phyloP scores from a whole-genome alignment of 2,797 vertebrate species.

The Enteromius unitaeniatus region DNA sequence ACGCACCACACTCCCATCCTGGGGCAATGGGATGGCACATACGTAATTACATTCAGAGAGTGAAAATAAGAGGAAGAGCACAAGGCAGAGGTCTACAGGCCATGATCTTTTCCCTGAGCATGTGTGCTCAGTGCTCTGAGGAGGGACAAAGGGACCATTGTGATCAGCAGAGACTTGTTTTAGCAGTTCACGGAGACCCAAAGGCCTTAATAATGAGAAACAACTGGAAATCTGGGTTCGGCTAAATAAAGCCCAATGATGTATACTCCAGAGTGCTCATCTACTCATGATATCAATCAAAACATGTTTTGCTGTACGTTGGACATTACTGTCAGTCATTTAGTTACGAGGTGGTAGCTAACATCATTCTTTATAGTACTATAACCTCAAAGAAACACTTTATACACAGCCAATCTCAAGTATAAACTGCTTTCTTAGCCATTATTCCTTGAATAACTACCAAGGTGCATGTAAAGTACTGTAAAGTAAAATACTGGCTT shows the following conservation, averaged over 20 bases:
- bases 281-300: background rate
- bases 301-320: constrained; percentile 29
- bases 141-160: background rate
- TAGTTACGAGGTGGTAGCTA: too few relatives aligned
- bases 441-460: too few relatives aligned
- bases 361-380: too few relatives aligned
- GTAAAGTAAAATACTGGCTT: too few relatives aligned
- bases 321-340: background rate
- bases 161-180: constrained; percentile 27
- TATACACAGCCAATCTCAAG: too few relatives aligned
- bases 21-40: constrained; percentile 64
- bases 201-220: constrained; percentile 47
- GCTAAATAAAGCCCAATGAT: constrained; percentile 47
- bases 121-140: constrained; percentile 22
- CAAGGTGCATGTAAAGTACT: too few relatives aligned
- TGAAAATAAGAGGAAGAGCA: constrained; percentile 50
- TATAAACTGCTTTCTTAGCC: too few relatives aligned
- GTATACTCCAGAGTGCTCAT: constrained; percentile 24
- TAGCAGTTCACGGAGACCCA: constrained; percentile 34
- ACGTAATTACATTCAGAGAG: constrained; percentile 76
- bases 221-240: constrained; percentile 47
- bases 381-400: too few relatives aligned
- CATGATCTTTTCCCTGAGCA: constrained; percentile 58
- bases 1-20: constrained; percentile 63
- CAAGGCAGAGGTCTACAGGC: constrained; percentile 59